Percentiles rank a stretch among this genome's conserved stretches.
These are phyloP conservation scores for Tryphoninae sp. DNA, from an alignment of 2,888 invertebrate genomes.

Conservation along the genomic window DNA sequence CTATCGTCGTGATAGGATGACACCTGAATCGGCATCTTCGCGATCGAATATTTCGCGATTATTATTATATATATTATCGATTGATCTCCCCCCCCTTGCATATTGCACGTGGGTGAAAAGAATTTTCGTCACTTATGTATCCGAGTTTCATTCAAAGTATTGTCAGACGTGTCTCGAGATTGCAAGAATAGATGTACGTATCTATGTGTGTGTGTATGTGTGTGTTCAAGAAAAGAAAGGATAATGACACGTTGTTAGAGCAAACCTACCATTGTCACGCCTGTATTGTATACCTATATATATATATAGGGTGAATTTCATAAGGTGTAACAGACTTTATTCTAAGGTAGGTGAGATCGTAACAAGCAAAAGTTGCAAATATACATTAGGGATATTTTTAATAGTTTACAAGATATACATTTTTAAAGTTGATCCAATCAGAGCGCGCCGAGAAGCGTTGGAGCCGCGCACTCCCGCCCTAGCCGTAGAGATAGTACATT, in stretches of 20 bases:
- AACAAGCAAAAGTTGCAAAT: too few relatives aligned
- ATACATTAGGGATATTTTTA: too few relatives aligned
- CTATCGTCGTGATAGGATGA: background rate
- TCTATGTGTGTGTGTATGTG: background rate
- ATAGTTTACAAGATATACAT: too few relatives aligned
- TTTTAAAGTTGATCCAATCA: too few relatives aligned
- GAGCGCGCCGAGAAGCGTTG: too few relatives aligned
- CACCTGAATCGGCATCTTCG: background rate
- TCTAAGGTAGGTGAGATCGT: too few relatives aligned
- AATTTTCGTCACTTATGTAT: constrained; percentile 12
- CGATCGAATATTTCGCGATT: background rate
- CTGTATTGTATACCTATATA: background rate
- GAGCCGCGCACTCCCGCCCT: too few relatives aligned
- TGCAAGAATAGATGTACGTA: background rate
- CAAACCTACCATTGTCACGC: constrained; percentile 14
- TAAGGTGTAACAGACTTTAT: too few relatives aligned
- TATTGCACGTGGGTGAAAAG: background rate
- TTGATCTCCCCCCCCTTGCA: background rate
- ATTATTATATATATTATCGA: constrained; percentile 21
- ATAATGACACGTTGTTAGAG: constrained; percentile 15
- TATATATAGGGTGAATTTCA: background rate
- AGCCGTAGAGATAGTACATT: too few relatives aligned
- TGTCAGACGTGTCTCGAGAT: constrained; percentile 1
- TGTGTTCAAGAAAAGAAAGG: background rate
- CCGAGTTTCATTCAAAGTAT: background rate